A percentile compares a stretch with the other conserved stretches of the same genome.
These are phyloP conservation scores for Idaea dimidiata DNA, from an alignment of 2,888 invertebrate species.

Conservation along the genomic window DNA sequence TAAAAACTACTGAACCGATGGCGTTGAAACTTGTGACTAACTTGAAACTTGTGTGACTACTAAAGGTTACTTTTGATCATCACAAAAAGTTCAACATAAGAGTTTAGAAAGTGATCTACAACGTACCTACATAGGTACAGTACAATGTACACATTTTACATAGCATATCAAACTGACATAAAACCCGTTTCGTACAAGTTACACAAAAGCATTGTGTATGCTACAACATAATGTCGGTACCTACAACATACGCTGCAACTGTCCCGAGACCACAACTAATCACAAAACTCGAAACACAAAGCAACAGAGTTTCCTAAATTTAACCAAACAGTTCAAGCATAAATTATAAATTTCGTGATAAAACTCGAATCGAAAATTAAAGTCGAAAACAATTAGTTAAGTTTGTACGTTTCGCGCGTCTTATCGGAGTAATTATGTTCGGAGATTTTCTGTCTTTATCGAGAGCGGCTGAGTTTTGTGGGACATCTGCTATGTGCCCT, in stretches of 20 bases:
- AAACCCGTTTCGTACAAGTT: constrained; percentile 9
- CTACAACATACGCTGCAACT: constrained; percentile 17
- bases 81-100: not conserved
- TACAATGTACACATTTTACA: not conserved
- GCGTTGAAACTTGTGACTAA: too few species aligned
- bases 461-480: constrained; percentile 23
- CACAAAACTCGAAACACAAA: not conserved
- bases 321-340: not conserved
- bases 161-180: not conserved
- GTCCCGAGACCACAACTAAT: constrained; percentile 17
- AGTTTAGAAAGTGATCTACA: too few species aligned
- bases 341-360: constrained; percentile 4
- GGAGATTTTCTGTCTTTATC: constrained; percentile 40
- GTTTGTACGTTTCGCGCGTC: constrained; percentile 27
- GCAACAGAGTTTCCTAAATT: not conserved
- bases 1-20: too few species aligned
- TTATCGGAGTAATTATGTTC: constrained; percentile 45
- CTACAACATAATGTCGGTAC: constrained; percentile 22
- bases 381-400: constrained; percentile 30
- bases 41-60: too few species aligned
- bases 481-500: constrained; percentile 14
- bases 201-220: constrained; percentile 20
- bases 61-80: not conserved
- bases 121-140: not conserved
- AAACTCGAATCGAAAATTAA: constrained; percentile 19